Evolutionary conservation across 1,140 invertebrate species (phyloP), one percentile per base, ranked within the genome.

Genomic region (Asbolus verrucosus): DNA sequence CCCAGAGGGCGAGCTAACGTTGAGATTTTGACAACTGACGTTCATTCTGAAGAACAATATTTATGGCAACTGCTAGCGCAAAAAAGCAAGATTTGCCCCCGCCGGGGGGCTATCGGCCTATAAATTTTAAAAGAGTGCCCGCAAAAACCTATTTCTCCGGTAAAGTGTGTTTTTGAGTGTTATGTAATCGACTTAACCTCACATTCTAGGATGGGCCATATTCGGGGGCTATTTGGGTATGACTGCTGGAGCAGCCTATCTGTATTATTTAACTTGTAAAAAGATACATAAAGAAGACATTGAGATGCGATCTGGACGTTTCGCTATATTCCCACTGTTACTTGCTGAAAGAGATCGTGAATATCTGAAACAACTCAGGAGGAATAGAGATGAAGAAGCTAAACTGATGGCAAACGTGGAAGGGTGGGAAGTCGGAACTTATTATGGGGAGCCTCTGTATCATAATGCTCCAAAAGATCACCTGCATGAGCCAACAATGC

Each of bases 381-480:
- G 84, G 41, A 95, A 95, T 82, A 86, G 93, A 11, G 93, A 96
- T 54, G 90, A 91, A 65, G 95, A 98, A 82, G 86, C 85, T 36
- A 87, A 93, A 67, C 83, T 97, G 6, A 97, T 97, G 95, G 89
- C 88, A 67, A 88, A 96, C 81, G 92, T 94, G 1, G 89, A 90
- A 66, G 92, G 92, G 75, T 97, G 95, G 95, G 88, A 90, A 83
- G 90, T 93, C 15, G 95, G 95, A 9, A 97, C 92, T 3, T 92
- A 87, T 76, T 95, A 90, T 74, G 94, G 94, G 6, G 90, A 94
- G 79, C 90, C 90, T 39, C 82, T 96, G 24, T 97, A 87, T 82
- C 77, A 78, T 8, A 86, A 84, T 9, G 60, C 80, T 14, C 76
- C 80, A 3, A 73, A 82, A 18, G 82, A 86, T 70, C 83, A 85